Percentiles rank a stretch among this genome's conserved stretches.
phyloP scores from a whole-genome alignment of 2,113 vertebrate species.

The Periophthalmus modestus region DNA sequence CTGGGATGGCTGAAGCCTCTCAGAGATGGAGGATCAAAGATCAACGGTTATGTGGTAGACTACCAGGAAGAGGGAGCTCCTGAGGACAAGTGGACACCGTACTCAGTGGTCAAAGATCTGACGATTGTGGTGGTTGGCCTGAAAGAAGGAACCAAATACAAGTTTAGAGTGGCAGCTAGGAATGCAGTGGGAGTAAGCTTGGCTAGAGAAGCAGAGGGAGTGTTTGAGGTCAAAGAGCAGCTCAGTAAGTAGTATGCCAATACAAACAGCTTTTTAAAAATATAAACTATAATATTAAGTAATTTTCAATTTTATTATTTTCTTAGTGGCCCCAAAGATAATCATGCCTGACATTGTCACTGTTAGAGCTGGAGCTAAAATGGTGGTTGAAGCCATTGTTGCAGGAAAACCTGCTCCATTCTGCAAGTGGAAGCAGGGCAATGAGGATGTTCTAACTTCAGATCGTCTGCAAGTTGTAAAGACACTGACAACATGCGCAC shows the following conservation, averaged over 20 bases:
- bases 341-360: conserved; percentile 89
- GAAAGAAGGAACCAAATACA: conserved; percentile 94
- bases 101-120: conserved; percentile 95
- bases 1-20: conserved; percentile 93
- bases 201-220: conserved; percentile 89
- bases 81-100: conserved; percentile 90
- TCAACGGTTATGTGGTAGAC: conserved; percentile 94
- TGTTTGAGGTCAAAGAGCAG: conserved; percentile 96
- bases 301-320: conserved; percentile 7
- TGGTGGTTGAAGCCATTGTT: conserved; percentile 90
- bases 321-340: conserved; percentile 91
- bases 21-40: conserved; percentile 93
- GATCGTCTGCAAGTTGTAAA: conserved; percentile 90
- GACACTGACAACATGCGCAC: conserved; percentile 80
- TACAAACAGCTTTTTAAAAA: background rate
- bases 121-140: conserved; percentile 93
- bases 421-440: conserved; percentile 91
- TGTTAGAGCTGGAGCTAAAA: conserved; percentile 90
- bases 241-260: conserved; percentile 84
- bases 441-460: conserved; percentile 86
- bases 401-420: conserved; percentile 90
- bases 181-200: conserved; percentile 91
- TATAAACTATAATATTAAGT: conserved; percentile 16
- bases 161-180: conserved; percentile 94
- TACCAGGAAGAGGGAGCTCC: conserved; percentile 87